Percentiles rank a stretch among this genome's conserved stretches.
These are phyloP conservation scores for Caenorhabditis uteleia DNA, from an alignment of 2,888 invertebrate species.

Conservation along the genomic window DNA sequence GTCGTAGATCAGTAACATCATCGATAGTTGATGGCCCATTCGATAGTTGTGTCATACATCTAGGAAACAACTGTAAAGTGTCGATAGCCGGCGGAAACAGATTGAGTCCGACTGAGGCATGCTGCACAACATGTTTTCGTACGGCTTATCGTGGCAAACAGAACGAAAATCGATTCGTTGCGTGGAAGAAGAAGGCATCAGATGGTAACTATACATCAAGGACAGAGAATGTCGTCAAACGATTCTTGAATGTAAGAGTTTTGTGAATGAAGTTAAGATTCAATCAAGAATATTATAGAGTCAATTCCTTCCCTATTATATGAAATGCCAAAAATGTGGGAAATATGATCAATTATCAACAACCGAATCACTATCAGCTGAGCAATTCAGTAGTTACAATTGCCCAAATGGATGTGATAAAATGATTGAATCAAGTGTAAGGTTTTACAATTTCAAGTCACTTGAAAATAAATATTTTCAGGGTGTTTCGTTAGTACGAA, in stretches of 20 bases:
- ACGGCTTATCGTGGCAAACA: constrained; percentile 17
- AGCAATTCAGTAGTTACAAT: constrained; percentile 1
- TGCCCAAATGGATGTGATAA: constrained; percentile 11
- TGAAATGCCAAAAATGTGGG: constrained; percentile 13
- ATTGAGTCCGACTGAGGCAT: constrained; percentile 17
- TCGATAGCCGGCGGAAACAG: constrained; percentile 5
- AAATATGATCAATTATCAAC: constrained; percentile 11
- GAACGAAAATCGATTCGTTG: constrained; percentile 9
- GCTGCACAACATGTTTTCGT: constrained; percentile 20
- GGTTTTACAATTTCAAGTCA: neutral
- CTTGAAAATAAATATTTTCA: neutral
- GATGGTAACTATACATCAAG: constrained; percentile 14
- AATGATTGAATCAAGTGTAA: constrained; percentile 3
- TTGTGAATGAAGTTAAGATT: neutral
- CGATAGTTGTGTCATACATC: constrained; percentile 11
- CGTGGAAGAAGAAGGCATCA: constrained; percentile 19
- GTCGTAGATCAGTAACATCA: neutral
- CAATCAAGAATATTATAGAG: constrained; percentile 11
- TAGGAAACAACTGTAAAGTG: constrained; percentile 9
- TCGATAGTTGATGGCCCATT: constrained; percentile 1
- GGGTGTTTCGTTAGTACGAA: constrained; percentile 5
- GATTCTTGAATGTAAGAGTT: constrained; percentile 35
- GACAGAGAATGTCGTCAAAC: constrained; percentile 17
- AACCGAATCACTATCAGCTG: constrained; percentile 3
- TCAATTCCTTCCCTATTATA: constrained; percentile 22